Evolutionary conservation across 2,797 vertebrate genomes (phyloP).

Genomic region (Saxicola maurus): DNA sequence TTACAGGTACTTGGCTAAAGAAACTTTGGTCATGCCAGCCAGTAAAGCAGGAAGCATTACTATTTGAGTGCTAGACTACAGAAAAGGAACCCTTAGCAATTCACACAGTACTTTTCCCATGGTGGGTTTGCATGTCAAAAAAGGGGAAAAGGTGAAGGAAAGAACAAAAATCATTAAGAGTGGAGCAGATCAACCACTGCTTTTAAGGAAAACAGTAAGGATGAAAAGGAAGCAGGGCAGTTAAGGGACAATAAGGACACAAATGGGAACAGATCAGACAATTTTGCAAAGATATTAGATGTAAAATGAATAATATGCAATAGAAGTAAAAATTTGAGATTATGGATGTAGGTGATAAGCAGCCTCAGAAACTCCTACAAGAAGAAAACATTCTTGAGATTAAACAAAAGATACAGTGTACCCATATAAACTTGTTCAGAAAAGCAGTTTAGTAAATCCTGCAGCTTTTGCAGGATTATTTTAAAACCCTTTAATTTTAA

Average conservation of each 20-base stretch:
- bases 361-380: background rate
- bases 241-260: background rate
- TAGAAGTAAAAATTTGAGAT: background rate
- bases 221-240: background rate
- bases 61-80: background rate
- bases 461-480: background rate
- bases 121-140: background rate
- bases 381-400: background rate
- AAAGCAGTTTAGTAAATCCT: background rate
- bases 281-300: background rate
- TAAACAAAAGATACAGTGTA: background rate
- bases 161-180: background rate
- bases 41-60: background rate
- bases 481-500: background rate
- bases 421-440: background rate
- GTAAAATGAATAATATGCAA: background rate
- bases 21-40: background rate
- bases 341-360: background rate
- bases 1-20: background rate
- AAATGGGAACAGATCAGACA: background rate
- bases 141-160: background rate
- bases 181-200: background rate
- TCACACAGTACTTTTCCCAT: background rate
- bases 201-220: background rate
- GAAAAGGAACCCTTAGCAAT: background rate